Conservation (phyloP, 2,888 invertebrate species). For the Lasiommata megera region DNA sequence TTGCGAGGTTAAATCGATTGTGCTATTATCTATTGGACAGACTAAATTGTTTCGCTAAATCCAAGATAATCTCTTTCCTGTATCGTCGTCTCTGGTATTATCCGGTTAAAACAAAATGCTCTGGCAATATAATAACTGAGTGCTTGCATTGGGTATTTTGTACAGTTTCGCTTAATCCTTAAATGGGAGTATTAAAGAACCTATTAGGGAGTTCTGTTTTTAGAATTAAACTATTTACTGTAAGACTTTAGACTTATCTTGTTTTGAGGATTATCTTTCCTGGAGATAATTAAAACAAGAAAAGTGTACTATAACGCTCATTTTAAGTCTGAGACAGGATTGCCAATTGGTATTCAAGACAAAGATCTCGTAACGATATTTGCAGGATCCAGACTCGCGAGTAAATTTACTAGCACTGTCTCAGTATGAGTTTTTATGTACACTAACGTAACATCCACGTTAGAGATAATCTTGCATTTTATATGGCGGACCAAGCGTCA, state of each 20-base stretch:
- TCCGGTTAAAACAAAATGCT: conserved; percentile 67
- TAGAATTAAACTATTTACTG: background rate
- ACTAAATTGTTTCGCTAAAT: conserved; percentile 57
- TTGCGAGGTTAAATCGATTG: conserved; percentile 55
- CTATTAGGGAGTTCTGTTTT: conserved; percentile 9
- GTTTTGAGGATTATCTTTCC: background rate
- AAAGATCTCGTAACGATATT: too few relatives aligned
- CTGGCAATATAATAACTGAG: conserved; percentile 65
- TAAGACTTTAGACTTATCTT: too few relatives aligned
- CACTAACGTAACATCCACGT: too few relatives aligned
- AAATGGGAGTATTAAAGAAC: conserved; percentile 22
- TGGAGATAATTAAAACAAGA: background rate
- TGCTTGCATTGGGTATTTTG: conserved; percentile 49
- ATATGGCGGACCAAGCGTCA: too few relatives aligned
- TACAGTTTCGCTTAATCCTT: conserved; percentile 40
- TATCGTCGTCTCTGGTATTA: conserved; percentile 53
- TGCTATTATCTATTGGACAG: conserved; percentile 56
- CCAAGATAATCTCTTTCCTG: conserved; percentile 64
- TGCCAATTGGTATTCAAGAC: too few relatives aligned
- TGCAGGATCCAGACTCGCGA: too few relatives aligned
- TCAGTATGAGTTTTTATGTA: too few relatives aligned
- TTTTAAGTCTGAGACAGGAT: too few relatives aligned
- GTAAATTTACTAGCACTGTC: too few relatives aligned
- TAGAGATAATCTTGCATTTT: too few relatives aligned
- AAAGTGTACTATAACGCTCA: too few relatives aligned